phyloP scores from a whole-genome alignment of 1,140 invertebrate species.

The Trichogramma pretiosum region DNA sequence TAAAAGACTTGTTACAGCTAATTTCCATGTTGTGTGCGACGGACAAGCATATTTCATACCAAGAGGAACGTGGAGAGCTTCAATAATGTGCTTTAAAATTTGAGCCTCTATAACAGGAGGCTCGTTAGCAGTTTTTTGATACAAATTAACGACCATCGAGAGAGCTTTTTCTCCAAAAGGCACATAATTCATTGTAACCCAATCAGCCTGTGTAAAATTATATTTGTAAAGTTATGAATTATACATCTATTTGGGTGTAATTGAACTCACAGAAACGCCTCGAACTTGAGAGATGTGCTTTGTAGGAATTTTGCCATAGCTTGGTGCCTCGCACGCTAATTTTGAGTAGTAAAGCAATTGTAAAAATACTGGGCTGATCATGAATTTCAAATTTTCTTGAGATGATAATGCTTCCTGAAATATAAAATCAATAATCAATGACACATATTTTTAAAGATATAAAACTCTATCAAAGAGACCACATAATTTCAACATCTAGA shows the following conservation, averaged over 20 bases:
- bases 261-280: constrained; percentile 36
- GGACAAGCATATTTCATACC: constrained; percentile 77
- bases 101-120: constrained; percentile 64
- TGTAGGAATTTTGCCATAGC: constrained; percentile 51
- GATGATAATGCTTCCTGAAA: constrained; percentile 60
- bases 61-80: constrained; percentile 65
- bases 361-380: constrained; percentile 72
- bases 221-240: no score
- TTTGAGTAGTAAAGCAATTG: constrained; percentile 69
- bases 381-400: constrained; percentile 55
- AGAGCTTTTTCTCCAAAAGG: constrained; percentile 81
- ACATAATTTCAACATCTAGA: background rate
- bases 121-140: constrained; percentile 70
- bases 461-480: background rate
- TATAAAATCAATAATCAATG: constrained; percentile 12
- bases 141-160: constrained; percentile 71
- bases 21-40: constrained; percentile 76
- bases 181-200: constrained; percentile 78
- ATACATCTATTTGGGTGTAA: no score
- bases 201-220: constrained; percentile 51
- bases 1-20: constrained; percentile 71
- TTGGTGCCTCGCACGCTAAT: constrained; percentile 62
- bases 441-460: background rate
- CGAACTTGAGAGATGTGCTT: constrained; percentile 45
- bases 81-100: constrained; percentile 69